Base-by-base conservation (phyloP, 2,113 vertebrate species). In the Synchiropus splendidus region DNA sequence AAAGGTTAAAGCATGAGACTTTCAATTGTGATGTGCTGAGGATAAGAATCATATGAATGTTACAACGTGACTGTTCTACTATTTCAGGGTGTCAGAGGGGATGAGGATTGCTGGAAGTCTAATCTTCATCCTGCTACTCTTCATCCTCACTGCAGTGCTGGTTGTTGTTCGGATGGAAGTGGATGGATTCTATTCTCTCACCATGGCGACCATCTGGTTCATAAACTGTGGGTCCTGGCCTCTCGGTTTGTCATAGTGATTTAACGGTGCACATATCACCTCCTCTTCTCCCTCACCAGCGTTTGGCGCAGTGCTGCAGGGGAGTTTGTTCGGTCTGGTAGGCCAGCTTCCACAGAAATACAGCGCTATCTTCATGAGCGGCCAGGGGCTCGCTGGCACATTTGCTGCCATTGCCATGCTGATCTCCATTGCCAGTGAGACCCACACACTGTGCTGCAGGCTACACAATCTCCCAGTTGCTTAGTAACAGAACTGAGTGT, bases 141-240 rank as follows among this genome's bases (percentile, higher is more conserved):
- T 93, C 45, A 54, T 82, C 54, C 45, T 92, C 69, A 92, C 89
- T 0, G 85, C 89, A 0, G 72, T 36, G 5, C 51, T 92, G 44
- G 89, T 93, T 55, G 88, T 84, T 64, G 74, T 92, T 53, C 74
- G 73, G 8, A 68, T 91, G 85, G 70, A 70, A 5, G 52, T 72
- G 0, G 79, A 76, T 6, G 30, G 13, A 32, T 93, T 93, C 71
- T 93, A 92, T 54, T 85, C 84, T 1, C 33, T 93, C 74, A 92
- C 88, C 62, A 89, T 93, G 89, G 82, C 85, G 0, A 90, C 83
- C 0, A 85, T 90, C 58, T 93, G 89, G 88, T 89, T 93, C 79
- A 91, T 93, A 61, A 93, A 91, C 70, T 92, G 90, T 93, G 64
- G 88, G 86, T 56, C 12, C 0, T n/a, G 0, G 4, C 10, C 36